phyloP scores from a whole-genome alignment of 1,140 invertebrate species.

The Aphis gossypii region DNA sequence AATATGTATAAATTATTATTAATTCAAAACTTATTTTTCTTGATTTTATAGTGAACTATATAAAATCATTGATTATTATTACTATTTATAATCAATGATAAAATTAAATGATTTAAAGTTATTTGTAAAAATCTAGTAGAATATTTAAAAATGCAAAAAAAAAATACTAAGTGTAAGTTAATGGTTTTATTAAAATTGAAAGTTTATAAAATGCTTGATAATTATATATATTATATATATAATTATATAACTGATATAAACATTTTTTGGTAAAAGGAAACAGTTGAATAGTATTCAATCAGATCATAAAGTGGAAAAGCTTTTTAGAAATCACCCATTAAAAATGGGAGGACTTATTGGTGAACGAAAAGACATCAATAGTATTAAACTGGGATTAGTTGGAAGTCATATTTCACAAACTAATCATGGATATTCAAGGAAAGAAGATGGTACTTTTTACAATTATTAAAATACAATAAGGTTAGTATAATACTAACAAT shows the following conservation, averaged over 20 bases:
- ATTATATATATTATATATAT: neutral
- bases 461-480: constrained; percentile 13
- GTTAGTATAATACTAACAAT: neutral
- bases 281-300: neutral
- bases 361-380: constrained; percentile 41
- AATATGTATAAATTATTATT: no score
- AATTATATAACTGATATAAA: neutral
- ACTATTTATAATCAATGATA: no score
- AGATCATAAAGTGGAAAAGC: constrained; percentile 10
- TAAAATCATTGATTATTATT: no score
- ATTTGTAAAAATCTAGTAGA: no score
- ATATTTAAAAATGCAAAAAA: no score
- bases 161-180: neutral
- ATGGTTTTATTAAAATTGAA: neutral
- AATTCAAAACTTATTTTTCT: no score
- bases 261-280: neutral
- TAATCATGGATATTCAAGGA: constrained; percentile 48
- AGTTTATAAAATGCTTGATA: neutral
- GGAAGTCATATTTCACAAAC: constrained; percentile 52
- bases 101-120: no score
- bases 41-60: no score
- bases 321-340: constrained; percentile 52
- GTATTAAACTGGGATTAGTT: constrained; percentile 43
- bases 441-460: constrained; percentile 52
- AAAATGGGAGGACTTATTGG: constrained; percentile 30